phyloP scores from a whole-genome alignment of 2,113 vertebrate genomes.

The Capricornis sumatraensis region DNA sequence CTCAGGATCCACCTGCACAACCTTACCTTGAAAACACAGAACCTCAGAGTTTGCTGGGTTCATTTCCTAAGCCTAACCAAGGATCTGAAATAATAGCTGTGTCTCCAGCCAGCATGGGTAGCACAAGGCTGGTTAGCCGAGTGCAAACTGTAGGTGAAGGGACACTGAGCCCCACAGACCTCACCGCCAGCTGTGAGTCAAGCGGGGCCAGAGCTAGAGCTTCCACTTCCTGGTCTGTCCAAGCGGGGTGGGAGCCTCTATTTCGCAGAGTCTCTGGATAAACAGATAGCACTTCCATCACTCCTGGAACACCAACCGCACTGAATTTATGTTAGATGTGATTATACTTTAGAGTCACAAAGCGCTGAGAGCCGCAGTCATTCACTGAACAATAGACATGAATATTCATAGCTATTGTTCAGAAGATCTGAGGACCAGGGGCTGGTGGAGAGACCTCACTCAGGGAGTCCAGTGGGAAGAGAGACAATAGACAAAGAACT shows the following conservation, averaged over 20 bases:
- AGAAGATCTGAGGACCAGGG: not conserved
- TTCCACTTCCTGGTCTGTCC: not conserved
- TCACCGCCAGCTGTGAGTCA: not conserved
- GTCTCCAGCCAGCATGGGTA: not conserved
- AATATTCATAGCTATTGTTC: not conserved
- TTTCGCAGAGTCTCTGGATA: not conserved
- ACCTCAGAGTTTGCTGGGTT: not conserved
- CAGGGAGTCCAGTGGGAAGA: not conserved
- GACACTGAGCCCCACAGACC: not conserved
- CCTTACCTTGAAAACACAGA: not conserved
- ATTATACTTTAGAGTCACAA: not conserved
- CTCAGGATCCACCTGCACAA: not conserved
- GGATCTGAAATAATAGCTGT: not conserved
- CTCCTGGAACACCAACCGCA: not conserved
- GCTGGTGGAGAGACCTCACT: not conserved
- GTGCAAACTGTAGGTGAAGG: accelerated
- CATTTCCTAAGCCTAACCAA: not conserved
- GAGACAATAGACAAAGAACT: not conserved
- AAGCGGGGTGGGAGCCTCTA: not conserved
- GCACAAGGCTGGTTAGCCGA: accelerated
- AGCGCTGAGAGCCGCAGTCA: too few relatives aligned
- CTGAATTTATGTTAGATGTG: not conserved
- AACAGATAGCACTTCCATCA: not conserved
- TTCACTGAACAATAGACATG: not conserved
- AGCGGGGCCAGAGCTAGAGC: not conserved